Evolutionary conservation across 2,113 vertebrate species (phyloP), one percentile per base, ranked within the genome.

Genomic region (Grammomys surdaster): DNA sequence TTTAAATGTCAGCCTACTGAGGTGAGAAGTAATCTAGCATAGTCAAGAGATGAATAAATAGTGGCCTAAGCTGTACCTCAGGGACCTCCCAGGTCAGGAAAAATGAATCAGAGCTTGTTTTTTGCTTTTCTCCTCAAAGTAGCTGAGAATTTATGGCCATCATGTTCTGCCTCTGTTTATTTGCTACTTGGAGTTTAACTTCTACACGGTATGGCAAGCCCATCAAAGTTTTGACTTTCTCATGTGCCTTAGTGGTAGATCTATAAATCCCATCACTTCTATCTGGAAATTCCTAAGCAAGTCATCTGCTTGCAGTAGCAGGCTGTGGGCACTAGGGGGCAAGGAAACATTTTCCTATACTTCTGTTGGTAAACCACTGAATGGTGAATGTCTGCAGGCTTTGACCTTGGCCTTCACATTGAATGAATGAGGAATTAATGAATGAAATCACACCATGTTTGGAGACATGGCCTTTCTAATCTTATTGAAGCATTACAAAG

Each of bases 241-340:
- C 17, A 40, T 5, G 4, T 33, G 1, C 56, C 36, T 88, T 56
- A 85, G 33, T 48, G 56, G 28, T n/a, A 19, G 14, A 84, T 1
- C 22, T 28, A 24, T 12, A 33, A n/a, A 75, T 28, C 24, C 73
- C 33, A 51, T 46, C 43, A 0, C 56, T 48, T n/a, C 6, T 60
- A 9, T 65, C 26, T 33, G 1, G 20, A 90, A 91, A 40, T 54
- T 92, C 51, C 19, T 36, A 3, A 8, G 7, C 48, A 16, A 89
- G 16, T 86, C 67, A 40, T 4, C 60, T 76, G 69, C 43, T 6
- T 93, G 95, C 40, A 26, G 20, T 93, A 73, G 77, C 70, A 89
- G 65, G 40, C 20, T 72, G 26, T 22, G 33, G 89, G 28, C 96
- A 94, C 94, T 93, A 98, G 98, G 94, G 94, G 95, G 95, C 97